Percentiles rank a stretch among this genome's conserved stretches.
phyloP scores from a whole-genome alignment of 92 coral and sea anemone genomes.

The Phenganax stokvisi region DNA sequence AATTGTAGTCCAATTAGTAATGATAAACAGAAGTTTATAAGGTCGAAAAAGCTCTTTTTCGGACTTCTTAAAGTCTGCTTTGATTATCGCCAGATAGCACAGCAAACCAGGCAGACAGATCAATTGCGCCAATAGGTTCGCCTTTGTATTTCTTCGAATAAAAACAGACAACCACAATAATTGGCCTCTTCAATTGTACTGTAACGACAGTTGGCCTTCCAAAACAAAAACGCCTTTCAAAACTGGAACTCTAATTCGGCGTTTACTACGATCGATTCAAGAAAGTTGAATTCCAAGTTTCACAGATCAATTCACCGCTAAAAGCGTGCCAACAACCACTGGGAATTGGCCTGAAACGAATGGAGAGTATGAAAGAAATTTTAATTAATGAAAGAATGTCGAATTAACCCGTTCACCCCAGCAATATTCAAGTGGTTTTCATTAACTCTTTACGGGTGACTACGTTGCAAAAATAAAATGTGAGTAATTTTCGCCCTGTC shows the following conservation, averaged over 20 bases:
- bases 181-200: no score
- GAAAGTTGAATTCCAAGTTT: neutral
- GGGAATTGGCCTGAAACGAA: neutral
- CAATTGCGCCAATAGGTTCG: no score
- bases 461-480: neutral
- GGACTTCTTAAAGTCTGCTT: no score
- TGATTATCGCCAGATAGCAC: no score
- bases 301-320: neutral
- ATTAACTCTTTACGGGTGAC: neutral
- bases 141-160: no score
- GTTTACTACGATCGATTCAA: neutral
- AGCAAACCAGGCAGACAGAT: no score
- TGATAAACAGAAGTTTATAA: no score
- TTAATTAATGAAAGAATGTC: conserved; percentile 7
- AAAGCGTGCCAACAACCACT: neutral
- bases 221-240: no score
- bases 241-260: neutral
- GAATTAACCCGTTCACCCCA: neutral
- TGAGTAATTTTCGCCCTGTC: neutral
- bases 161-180: no score
- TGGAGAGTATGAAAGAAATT: neutral
- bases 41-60: no score
- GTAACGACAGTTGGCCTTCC: no score
- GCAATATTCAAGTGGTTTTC: neutral
- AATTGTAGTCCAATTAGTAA: no score